These are phyloP conservation scores for Pseudococcus longispinus DNA, from an alignment of 2,888 invertebrate genomes.

Conservation along the genomic window DNA sequence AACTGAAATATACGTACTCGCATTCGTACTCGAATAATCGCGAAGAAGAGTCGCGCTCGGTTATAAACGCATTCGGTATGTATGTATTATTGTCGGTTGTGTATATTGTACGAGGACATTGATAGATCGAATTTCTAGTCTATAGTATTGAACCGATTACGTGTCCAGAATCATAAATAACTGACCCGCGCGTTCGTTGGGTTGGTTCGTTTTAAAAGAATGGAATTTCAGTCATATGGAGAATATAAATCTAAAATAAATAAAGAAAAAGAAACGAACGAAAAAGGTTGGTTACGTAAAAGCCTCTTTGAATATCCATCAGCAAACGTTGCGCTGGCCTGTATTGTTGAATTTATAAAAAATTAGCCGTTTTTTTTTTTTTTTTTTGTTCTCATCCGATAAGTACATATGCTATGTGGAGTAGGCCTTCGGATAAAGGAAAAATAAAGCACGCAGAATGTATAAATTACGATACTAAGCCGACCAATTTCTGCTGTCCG, in stretches of 20 bases:
- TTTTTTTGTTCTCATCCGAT: constrained; percentile 25
- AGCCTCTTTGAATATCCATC: constrained; percentile 27
- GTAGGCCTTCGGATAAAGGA: constrained; percentile 19
- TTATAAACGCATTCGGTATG: not conserved
- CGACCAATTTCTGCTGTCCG: constrained; percentile 35
- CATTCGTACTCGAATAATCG: not conserved
- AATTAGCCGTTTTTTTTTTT: constrained; percentile 1
- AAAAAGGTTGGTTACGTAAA: constrained; percentile 33
- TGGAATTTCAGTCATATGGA: constrained; percentile 31
- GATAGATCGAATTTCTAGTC: constrained; percentile 42
- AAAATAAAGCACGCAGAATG: constrained; percentile 37
- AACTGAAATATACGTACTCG: not conserved
- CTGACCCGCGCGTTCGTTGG: not conserved
- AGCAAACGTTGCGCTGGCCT: not conserved
- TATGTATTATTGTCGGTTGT: not conserved
- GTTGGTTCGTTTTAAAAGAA: not conserved
- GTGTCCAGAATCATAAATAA: constrained; percentile 37
- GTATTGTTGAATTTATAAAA: constrained; percentile 37
- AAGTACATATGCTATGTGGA: constrained; percentile 24
- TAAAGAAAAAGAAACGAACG: constrained; percentile 31
- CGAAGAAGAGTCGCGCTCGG: not conserved
- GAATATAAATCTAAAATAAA: constrained; percentile 46
- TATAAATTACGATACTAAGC: constrained; percentile 43
- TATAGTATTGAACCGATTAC: constrained; percentile 33
- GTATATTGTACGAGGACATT: constrained; percentile 10